A percentile compares a stretch with the other conserved stretches of the same genome.
Evolutionary conservation across 2,797 vertebrate genomes (phyloP).

Genomic region (Capromys pilorides): DNA sequence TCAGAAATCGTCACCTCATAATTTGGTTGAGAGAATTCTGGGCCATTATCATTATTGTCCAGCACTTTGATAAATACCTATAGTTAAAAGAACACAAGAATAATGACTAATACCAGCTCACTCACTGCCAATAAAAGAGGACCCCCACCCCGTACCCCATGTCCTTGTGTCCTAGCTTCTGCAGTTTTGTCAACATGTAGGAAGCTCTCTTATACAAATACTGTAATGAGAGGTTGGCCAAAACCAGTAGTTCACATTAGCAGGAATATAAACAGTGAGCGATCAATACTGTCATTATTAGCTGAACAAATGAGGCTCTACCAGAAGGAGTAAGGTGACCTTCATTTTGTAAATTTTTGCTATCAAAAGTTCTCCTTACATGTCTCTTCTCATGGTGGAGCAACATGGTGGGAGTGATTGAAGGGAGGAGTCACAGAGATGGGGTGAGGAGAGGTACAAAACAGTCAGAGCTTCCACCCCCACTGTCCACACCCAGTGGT

Average conservation of each 20-base stretch:
- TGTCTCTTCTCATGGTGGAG: not conserved
- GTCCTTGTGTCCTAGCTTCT: too few species aligned
- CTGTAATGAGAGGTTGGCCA: conserved; percentile 4
- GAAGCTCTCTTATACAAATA: not conserved
- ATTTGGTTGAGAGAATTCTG: too few species aligned
- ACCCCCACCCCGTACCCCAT: too few species aligned
- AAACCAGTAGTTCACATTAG: conserved; percentile 47
- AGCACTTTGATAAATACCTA: too few species aligned
- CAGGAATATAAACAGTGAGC: conserved; percentile 38
- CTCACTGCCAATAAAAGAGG: too few species aligned
- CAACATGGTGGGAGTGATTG: accelerated
- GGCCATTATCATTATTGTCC: too few species aligned
- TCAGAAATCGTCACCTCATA: too few species aligned
- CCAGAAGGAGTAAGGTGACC: not conserved
- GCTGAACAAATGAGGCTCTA: conserved; percentile 32
- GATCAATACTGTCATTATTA: conserved; percentile 50
- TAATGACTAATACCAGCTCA: too few species aligned
- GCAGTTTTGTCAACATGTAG: too few species aligned
- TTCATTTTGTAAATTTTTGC: not conserved
- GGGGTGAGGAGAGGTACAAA: not conserved
- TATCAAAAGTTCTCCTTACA: not conserved
- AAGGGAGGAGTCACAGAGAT: not conserved
- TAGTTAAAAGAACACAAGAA: too few species aligned
- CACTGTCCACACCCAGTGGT: accelerated
- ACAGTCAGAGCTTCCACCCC: not conserved